Evolutionary conservation across 2,888 invertebrate genomes (phyloP), one percentile per base, ranked within the genome.

Genomic region (Agriopis marginaria): DNA sequence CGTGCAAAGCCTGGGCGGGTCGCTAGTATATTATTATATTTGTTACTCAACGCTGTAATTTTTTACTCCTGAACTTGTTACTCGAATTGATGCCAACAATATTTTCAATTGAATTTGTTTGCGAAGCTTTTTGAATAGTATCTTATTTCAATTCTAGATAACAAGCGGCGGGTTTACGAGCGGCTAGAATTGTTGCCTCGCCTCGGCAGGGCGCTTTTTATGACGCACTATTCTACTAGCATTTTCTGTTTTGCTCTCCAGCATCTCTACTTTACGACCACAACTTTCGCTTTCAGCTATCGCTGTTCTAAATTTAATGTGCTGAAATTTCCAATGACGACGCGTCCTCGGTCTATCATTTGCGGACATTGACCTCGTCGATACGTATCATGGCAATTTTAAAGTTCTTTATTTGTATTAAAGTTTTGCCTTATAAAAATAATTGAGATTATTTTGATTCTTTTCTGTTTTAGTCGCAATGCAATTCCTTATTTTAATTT

Each of bases 91-190:
- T 32, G 32, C 32, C 32, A 32, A 39, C 32, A 39, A 62, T 59
- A 58, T 54, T 53, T 73, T 72, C 53, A 42, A 61, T 70, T 66
- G 63, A 53, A 70, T 68, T 58, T 65, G 49, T 62, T 53, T 60
- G 58, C 62, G 55, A 7, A 9, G 71, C 73, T 67, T 73, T 79
- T 79, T 78, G 75, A 74, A 72, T 81, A 77, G 51, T 47, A 23
- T 81, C 76, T 82, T 80, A 77, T 82, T 81, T 77, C 79, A 76
- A 75, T 76, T 64, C 71, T 45, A 83, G 85, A 87, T 90, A 89
- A 90, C 88, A 86, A 86, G 87, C 79, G 75, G 81, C 69, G 58
- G 79, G 79, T 86, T 90, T 91, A 92, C 84, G 89, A 89, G 75
- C 80, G 71, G 78, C 76, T 82, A 75, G 75, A 84, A 86, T 81